A percentile compares a stretch with the other conserved stretches of the same genome.
Evolutionary conservation across 2,888 invertebrate genomes (phyloP).

Genomic region (Parelbella ahira): DNA sequence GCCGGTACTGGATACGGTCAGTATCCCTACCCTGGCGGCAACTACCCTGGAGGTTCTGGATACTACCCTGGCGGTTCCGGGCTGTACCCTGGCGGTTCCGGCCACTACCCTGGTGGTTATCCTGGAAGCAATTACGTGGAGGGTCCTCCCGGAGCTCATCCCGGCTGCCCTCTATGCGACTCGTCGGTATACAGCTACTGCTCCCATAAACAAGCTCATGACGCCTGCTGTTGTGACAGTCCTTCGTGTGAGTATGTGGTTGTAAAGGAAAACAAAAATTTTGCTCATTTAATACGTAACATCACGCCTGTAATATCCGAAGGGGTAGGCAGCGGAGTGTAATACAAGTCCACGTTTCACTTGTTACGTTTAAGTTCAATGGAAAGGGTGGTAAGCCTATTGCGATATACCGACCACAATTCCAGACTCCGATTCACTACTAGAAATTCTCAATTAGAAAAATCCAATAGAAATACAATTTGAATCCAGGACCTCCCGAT

Average conservation of each 20-base stretch:
- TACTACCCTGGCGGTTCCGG: slow-evolving; percentile 37
- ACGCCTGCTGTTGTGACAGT: slow-evolving; percentile 87
- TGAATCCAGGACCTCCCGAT: too few relatives aligned
- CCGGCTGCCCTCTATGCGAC: slow-evolving; percentile 87
- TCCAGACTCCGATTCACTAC: too few relatives aligned
- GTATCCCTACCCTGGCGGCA: slow-evolving; percentile 31
- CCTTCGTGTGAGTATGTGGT: slow-evolving; percentile 63
- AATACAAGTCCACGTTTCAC: too few relatives aligned
- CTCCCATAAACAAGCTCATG: slow-evolving; percentile 86
- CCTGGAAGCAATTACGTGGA: slow-evolving; percentile 35
- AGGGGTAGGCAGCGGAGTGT: too few relatives aligned
- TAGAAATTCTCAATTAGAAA: too few relatives aligned
- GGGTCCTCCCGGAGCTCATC: slow-evolving; percentile 69
- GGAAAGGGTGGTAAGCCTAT: too few relatives aligned
- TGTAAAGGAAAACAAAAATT: too few relatives aligned
- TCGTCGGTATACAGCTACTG: slow-evolving; percentile 89
- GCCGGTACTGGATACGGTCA: slow-evolving; percentile 46
- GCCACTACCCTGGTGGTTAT: slow-evolving; percentile 37
- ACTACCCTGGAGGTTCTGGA: slow-evolving; percentile 30
- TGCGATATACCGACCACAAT: too few relatives aligned
- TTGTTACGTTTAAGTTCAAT: too few relatives aligned
- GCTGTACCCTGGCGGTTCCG: slow-evolving; percentile 34
- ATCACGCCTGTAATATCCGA: too few relatives aligned
- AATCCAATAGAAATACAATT: too few relatives aligned
- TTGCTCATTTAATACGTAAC: too few relatives aligned